Conservation (phyloP, 2,113 vertebrate species). For the Fukomys damarensis region DNA sequence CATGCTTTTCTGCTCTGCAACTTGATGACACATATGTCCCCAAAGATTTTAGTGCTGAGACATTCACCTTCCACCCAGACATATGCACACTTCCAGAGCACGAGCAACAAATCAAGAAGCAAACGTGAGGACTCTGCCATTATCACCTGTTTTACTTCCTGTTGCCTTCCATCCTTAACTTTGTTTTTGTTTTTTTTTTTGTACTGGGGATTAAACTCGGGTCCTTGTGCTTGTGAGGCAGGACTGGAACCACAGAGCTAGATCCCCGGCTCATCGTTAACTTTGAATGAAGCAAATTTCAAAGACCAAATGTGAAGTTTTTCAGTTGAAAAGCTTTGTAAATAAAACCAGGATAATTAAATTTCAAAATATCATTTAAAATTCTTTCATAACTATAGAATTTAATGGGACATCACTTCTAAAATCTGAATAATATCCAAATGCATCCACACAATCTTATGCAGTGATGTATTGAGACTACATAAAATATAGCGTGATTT, state of each 20-base stretch:
- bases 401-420: background rate
- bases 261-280: background rate
- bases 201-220: no score
- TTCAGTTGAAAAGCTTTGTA: background rate
- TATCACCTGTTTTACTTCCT: no score
- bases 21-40: slow-evolving; percentile 58
- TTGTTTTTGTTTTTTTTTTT: no score
- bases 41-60: slow-evolving; percentile 49
- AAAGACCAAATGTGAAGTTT: slow-evolving; percentile 19
- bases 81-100: slow-evolving; percentile 63
- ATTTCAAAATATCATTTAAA: background rate
- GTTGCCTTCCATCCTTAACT: no score
- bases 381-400: background rate
- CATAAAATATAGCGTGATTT: background rate
- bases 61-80: slow-evolving; percentile 75
- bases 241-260: no score
- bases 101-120: slow-evolving; percentile 65
- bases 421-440: background rate
- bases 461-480: background rate
- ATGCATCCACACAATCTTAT: background rate
- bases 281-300: background rate
- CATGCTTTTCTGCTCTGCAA: slow-evolving; percentile 66
- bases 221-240: no score
- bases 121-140: slow-evolving; percentile 64
- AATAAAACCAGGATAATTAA: background rate